A percentile compares a stretch with the other conserved stretches of the same genome.
These are phyloP conservation scores for Nezara viridula DNA, from an alignment of 2,888 invertebrate species.

Conservation along the genomic window DNA sequence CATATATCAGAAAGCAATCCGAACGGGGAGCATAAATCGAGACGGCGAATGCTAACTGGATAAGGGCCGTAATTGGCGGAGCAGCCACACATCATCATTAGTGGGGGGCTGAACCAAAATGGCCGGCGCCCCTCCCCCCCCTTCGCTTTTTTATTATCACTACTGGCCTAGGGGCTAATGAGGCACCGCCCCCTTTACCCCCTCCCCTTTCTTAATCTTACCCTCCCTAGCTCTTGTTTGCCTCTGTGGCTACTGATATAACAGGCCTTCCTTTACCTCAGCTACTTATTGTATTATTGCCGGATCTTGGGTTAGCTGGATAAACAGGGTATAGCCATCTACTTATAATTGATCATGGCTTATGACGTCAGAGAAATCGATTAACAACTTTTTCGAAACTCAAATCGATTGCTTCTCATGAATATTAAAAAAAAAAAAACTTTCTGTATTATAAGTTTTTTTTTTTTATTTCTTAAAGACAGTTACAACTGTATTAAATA, in stretches of 20 bases:
- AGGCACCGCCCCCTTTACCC: slow-evolving; percentile 41
- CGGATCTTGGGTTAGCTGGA: neutral
- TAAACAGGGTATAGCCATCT: too few relatives aligned
- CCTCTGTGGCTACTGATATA: neutral
- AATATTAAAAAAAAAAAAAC: too few relatives aligned
- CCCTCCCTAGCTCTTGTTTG: neutral
- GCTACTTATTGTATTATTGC: slow-evolving; percentile 22
- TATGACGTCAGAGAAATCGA: neutral
- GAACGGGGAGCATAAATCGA: slow-evolving; percentile 57
- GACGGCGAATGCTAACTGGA: slow-evolving; percentile 47
- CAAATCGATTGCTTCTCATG: neutral
- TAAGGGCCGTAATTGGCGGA: slow-evolving; percentile 58
- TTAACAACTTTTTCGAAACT: neutral
- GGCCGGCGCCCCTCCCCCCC: slow-evolving; percentile 53
- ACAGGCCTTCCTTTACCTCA: neutral
- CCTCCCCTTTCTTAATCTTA: slow-evolving; percentile 14
- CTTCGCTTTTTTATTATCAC: slow-evolving; percentile 53
- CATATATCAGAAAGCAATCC: slow-evolving; percentile 57
- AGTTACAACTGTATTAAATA: too few relatives aligned
- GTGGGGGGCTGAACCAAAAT: slow-evolving; percentile 57
- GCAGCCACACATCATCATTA: slow-evolving; percentile 59
- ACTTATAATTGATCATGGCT: neutral
- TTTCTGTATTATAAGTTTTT: too few relatives aligned
- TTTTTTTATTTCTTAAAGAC: too few relatives aligned
- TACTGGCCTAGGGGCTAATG: slow-evolving; percentile 33